Base-by-base conservation (phyloP, 2,113 vertebrate genomes). In the Thinocorus orbignyianus region DNA sequence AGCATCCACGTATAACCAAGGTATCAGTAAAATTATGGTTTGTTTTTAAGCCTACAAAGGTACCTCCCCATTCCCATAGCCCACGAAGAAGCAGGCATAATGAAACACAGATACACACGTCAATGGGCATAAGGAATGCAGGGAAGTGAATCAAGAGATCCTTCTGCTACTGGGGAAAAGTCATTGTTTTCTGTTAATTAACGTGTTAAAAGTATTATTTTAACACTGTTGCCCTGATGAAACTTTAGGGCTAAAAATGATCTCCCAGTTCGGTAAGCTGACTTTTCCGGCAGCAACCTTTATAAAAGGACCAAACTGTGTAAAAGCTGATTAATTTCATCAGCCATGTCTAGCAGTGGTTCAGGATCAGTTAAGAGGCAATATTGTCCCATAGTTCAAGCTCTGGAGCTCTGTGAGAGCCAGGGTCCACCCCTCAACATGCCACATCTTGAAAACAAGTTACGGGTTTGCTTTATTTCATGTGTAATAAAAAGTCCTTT, bases 271-370 rank as follows among this genome's bases (percentile, higher is more conserved):
- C 39, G 68, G 70, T 15, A 71, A 58, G 37, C 35, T 81, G 41
- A 51, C 15, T 31, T 61, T 54, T 55, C 37, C 54, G 41, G n/a
- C 51, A 85, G 24, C 35, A 81, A 28, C 52, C 41, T 68, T 55
- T 57, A 72, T 31, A 71, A 69, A 62, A 46, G 25, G 33, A 78
- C 10, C 20, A 28, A 60, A 42, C 12, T 11, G 16, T 0, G 1
- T 48, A 69, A 88, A 66, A 35, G 37, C 46, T n/a, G 14, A 23
- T 52, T 91, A 5, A 35, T 64, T 42, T 48, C 13, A 22, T 62
- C 54, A 74, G 9, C n/a, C 0, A 1, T 17, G 19, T 31, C 44
- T 41, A 49, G 46, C 0, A 0, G 48, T 46, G 41, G 14, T 20
- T 89, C 24, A 55, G 41, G 48, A 66, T 33, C 49, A 39, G 31